Percentiles rank a stretch among this genome's conserved stretches.
These are phyloP conservation scores for Ennomos fuscantarius DNA, from an alignment of 2,888 invertebrate species.

Conservation along the genomic window DNA sequence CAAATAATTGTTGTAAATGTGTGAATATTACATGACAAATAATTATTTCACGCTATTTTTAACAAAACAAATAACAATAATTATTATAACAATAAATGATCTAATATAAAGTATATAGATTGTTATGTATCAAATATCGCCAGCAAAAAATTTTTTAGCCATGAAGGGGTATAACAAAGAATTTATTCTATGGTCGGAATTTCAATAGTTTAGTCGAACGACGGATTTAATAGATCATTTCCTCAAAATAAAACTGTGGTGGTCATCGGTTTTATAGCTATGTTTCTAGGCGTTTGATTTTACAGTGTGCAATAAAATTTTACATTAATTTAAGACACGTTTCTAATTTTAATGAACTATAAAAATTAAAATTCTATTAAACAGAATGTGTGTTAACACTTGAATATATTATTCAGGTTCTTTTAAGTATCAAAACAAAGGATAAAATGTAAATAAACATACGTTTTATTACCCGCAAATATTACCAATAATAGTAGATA, in stretches of 20 bases:
- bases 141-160: no score
- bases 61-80: no score
- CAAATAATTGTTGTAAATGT: no score
- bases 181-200: constrained; percentile 23
- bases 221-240: constrained; percentile 19
- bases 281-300: constrained; percentile 20
- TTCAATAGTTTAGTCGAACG: constrained; percentile 14
- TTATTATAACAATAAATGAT: no score
- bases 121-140: no score
- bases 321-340: constrained; percentile 23
- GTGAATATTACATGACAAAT: no score
- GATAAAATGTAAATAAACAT: no score
- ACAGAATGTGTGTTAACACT: constrained; percentile 16
- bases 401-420: constrained; percentile 12
- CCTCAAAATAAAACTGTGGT: constrained; percentile 18
- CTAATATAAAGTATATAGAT: no score
- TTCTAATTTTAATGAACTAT: constrained; percentile 27
- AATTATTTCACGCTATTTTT: no score
- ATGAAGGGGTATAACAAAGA: not conserved
- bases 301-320: constrained; percentile 26
- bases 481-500: no score
- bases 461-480: no score
- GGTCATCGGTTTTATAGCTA: constrained; percentile 14
- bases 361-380: constrained; percentile 18
- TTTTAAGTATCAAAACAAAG: constrained; percentile 13